Evolutionary conservation across 2,797 vertebrate genomes (phyloP).

Genomic region (Peromyscus aztecus): DNA sequence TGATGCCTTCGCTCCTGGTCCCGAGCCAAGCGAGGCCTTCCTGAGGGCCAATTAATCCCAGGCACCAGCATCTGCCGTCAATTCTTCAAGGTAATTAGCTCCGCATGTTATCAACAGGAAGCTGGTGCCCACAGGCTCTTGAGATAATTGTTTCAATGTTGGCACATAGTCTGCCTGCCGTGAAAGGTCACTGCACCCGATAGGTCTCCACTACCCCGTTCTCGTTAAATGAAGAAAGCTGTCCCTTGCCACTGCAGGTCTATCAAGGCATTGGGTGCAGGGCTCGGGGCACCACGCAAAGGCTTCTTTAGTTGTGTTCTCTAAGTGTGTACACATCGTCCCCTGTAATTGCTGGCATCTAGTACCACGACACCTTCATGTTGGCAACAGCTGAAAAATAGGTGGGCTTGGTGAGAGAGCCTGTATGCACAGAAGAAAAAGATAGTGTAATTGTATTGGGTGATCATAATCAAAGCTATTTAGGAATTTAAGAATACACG

Average conservation of each 20-base stretch:
- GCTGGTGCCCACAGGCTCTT: constrained; percentile 84
- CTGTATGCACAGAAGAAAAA: not conserved
- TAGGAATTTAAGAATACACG: not conserved
- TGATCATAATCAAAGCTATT: not conserved
- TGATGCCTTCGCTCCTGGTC: constrained; percentile 11
- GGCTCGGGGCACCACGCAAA: not conserved
- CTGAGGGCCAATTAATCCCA: constrained; percentile 84
- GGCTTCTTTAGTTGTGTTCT: not conserved
- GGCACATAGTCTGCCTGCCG: constrained; percentile 82
- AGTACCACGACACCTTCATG: not conserved
- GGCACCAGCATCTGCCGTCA: constrained; percentile 85
- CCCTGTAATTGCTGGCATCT: constrained; percentile 56
- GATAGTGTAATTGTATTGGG: not conserved
- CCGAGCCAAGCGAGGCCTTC: constrained; percentile 70
- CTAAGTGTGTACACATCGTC: constrained; percentile 53
- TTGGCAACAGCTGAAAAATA: not conserved
- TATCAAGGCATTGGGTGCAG: constrained; percentile 29
- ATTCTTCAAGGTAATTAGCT: constrained; percentile 89
- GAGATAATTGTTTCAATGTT: constrained; percentile 88
- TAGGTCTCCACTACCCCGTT: constrained; percentile 59
- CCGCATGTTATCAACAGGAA: constrained; percentile 87
- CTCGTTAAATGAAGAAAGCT: constrained; percentile 76
- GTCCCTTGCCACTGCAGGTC: constrained; percentile 60
- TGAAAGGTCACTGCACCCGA: constrained; percentile 86
- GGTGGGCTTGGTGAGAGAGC: not conserved